These are phyloP conservation scores for Montifringilla adamsi DNA, from an alignment of 2,113 vertebrate species.

Conservation along the genomic window DNA sequence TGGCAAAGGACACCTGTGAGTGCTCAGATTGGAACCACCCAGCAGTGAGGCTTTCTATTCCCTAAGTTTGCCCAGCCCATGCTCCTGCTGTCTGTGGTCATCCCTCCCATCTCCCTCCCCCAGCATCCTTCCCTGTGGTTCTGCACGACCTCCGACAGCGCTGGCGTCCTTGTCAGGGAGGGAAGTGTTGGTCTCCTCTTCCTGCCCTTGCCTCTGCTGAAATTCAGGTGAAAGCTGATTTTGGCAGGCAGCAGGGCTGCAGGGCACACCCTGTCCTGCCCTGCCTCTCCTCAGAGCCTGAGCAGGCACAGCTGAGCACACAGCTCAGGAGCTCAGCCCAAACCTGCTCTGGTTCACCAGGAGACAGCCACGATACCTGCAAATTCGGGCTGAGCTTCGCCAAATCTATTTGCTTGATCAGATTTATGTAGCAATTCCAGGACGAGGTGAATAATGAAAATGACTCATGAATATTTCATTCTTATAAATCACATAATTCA, in stretches of 20 bases:
- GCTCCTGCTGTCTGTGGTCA: accelerated
- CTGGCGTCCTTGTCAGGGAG: not conserved
- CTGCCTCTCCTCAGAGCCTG: not conserved
- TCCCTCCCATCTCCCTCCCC: not conserved
- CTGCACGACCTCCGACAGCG: not conserved
- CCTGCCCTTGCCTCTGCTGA: not conserved
- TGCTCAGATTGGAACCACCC: accelerated
- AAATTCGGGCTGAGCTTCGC: not conserved
- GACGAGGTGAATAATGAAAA: conserved; percentile 61
- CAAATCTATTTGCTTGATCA: conserved; percentile 30
- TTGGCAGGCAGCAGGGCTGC: accelerated
- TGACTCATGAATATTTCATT: conserved; percentile 63
- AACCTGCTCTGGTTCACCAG: accelerated
- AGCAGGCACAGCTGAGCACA: accelerated
- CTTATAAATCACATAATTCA: conserved; percentile 52
- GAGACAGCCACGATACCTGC: accelerated
- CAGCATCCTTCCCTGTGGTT: not conserved
- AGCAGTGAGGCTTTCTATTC: not conserved
- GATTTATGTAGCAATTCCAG: conserved; percentile 56
- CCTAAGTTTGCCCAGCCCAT: not conserved
- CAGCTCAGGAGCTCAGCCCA: accelerated
- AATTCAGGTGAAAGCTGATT: not conserved
- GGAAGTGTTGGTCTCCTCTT: not conserved
- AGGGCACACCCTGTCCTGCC: not conserved
- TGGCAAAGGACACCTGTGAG: not conserved